These are phyloP conservation scores for Drosophila sucinea DNA, from an alignment of 1,140 invertebrate species.

Conservation along the genomic window DNA sequence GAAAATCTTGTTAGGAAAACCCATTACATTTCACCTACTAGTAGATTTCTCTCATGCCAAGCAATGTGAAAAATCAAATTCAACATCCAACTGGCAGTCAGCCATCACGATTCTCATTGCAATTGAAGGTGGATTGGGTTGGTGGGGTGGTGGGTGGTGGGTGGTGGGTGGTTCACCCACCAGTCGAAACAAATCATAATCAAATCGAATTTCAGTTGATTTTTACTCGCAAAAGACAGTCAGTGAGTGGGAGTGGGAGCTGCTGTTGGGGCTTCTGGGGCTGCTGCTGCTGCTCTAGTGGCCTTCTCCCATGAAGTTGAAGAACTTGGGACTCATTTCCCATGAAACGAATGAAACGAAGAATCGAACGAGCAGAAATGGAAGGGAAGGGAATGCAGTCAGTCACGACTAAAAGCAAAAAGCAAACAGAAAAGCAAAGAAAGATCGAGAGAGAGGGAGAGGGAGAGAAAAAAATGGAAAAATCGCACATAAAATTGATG, in stretches of 20 bases:
- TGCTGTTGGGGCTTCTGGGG: neutral
- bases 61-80: slow-evolving; percentile 67
- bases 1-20: slow-evolving; percentile 53
- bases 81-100: slow-evolving; percentile 40
- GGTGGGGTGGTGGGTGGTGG: no score
- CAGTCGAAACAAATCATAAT: slow-evolving; percentile 80
- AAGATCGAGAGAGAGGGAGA: slow-evolving; percentile 29
- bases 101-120: slow-evolving; percentile 55
- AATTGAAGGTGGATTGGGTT: slow-evolving; percentile 36
- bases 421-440: slow-evolving; percentile 48
- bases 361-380: slow-evolving; percentile 3
- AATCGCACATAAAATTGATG: slow-evolving; percentile 80
- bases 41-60: slow-evolving; percentile 25
- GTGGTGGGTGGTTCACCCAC: neutral
- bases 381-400: slow-evolving; percentile 3
- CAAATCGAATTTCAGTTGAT: slow-evolving; percentile 80
- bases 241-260: slow-evolving; percentile 16
- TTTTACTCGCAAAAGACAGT: slow-evolving; percentile 76
- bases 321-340: slow-evolving; percentile 53
- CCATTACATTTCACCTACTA: slow-evolving; percentile 38
- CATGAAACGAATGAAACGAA: slow-evolving; percentile 24
- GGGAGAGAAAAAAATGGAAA: slow-evolving; percentile 50
- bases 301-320: slow-evolving; percentile 34
- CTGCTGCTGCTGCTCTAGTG: slow-evolving; percentile 29
- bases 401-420: slow-evolving; percentile 43